phyloP scores from a whole-genome alignment of 1,140 invertebrate genomes.

The Meloidogyne exigua region DNA sequence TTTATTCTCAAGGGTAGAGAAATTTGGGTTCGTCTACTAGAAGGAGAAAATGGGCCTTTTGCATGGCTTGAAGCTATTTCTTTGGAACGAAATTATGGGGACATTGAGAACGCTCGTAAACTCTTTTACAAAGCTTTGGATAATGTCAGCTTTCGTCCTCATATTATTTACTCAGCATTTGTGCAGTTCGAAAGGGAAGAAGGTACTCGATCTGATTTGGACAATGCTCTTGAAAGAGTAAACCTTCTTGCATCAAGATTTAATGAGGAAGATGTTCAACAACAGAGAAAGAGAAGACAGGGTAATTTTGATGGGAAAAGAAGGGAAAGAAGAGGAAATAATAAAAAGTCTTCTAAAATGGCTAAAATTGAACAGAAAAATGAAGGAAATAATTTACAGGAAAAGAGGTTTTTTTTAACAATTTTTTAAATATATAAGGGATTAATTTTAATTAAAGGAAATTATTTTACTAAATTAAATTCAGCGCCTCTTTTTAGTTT shows the following conservation, averaged over 20 bases:
- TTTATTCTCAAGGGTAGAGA: constrained; percentile 32
- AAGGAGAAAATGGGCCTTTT: constrained; percentile 14
- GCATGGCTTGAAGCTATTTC: constrained; percentile 43
- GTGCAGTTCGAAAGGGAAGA: constrained; percentile 54
- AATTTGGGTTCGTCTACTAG: constrained; percentile 35
- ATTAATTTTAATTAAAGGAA: no score
- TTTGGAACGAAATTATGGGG: constrained; percentile 43
- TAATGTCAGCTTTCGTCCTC: constrained; percentile 40
- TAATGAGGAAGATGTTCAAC: background rate
- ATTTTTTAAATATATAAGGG: background rate
- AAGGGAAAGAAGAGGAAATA: background rate
- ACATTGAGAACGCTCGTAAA: constrained; percentile 42
- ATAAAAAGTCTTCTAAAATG: background rate
- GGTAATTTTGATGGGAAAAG: background rate
- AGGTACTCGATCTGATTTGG: constrained; percentile 43
- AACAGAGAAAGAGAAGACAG: constrained; percentile 4
- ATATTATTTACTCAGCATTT: constrained; percentile 36
- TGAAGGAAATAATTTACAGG: background rate
- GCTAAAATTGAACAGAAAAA: background rate
- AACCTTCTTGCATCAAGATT: constrained; percentile 32
- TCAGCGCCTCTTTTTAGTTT: no score
- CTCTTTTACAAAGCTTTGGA: constrained; percentile 46
- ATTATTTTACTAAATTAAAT: no score
- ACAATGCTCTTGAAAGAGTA: constrained; percentile 43
- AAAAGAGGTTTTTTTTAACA: background rate